Evolutionary conservation across 2,797 vertebrate genomes (phyloP), one percentile per base, ranked within the genome.

Genomic region (Catostomus latipinnis): DNA sequence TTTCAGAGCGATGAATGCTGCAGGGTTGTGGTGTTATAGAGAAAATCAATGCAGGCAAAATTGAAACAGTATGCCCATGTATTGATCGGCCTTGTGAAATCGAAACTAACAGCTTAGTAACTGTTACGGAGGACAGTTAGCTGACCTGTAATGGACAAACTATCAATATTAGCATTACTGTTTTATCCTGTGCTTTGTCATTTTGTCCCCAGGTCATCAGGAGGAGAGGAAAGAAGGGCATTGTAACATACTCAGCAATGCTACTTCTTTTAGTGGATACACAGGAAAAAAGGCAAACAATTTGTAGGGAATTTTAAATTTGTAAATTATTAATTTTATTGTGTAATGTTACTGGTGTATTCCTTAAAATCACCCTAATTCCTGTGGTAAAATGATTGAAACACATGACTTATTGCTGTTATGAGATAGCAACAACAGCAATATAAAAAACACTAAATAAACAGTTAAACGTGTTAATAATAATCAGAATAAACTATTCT

Each of bases 101-200:
- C 95, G 96, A 98, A 97, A 96, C 91, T 95, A 97, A 98, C 96
- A 97, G 97, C 97, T 98, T 96, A 98, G 97, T 98, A 98, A 98
- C 97, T 96, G 96, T 97, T 97, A 94, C 89, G 93, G 93, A 89
- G 96, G 97, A 98, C 97, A 97, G 97, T 97, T 96, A 97, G 96
- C 97, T 98, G 97, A 98, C 97, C 97, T 97, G 96, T 98, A 98
- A 98, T 98, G 96, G 97, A 97, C 96, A 97, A 98, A 98, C 96
- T 97, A 98, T 99, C 97, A 97, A 99, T 99, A 97, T 97, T 95
- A 96, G 95, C 95, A 96, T 97, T 96, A 96, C 96, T 98, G 92
- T 97, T 97, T 97, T 98, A 96, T 97, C 96, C 95, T 95, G 93
- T 94, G 95, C 89, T 95, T 91, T 96, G 96, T 97, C 96, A 96